A percentile compares a stretch with the other conserved stretches of the same genome.
Conservation (phyloP, 2,888 invertebrate species). For the Drosophila acutilabella region DNA sequence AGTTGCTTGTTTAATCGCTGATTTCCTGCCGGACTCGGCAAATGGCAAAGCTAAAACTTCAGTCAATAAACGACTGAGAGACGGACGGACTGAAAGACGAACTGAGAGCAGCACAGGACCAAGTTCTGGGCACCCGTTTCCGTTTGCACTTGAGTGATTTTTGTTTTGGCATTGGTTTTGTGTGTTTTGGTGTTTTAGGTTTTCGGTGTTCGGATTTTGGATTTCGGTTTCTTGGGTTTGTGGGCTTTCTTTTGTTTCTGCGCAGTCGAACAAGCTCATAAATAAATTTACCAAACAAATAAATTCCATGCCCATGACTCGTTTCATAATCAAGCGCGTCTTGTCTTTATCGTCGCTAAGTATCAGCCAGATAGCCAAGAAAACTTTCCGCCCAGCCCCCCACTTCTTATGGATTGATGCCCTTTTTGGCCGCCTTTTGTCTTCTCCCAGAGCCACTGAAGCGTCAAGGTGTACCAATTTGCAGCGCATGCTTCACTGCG, state of each 20-base stretch:
- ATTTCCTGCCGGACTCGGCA: slow-evolving; percentile 68
- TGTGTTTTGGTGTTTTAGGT: slow-evolving; percentile 8
- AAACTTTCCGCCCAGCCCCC: slow-evolving; percentile 51
- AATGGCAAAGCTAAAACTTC: slow-evolving; percentile 15
- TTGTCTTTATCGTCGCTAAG: slow-evolving; percentile 77
- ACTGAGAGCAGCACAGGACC: slow-evolving; percentile 51
- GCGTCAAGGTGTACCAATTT: slow-evolving; percentile 84
- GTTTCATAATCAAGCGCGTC: slow-evolving; percentile 72
- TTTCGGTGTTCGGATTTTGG: neutral
- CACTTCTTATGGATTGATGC: slow-evolving; percentile 61
- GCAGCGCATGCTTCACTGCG: slow-evolving; percentile 80
- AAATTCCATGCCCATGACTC: slow-evolving; percentile 72
- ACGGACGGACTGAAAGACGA: neutral
- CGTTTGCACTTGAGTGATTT: slow-evolving; percentile 79
- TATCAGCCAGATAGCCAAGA: slow-evolving; percentile 69
- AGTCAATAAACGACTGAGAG: neutral
- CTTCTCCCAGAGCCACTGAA: slow-evolving; percentile 70
- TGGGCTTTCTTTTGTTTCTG: slow-evolving; percentile 71
- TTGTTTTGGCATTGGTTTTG: slow-evolving; percentile 59
- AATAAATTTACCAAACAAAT: slow-evolving; percentile 78
- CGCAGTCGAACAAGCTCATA: slow-evolving; percentile 76
- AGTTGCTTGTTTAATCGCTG: slow-evolving; percentile 78
- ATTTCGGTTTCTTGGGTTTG: slow-evolving; percentile 24
- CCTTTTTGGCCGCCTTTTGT: slow-evolving; percentile 60
- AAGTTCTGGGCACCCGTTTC: slow-evolving; percentile 71